These are phyloP conservation scores for Xestoiulus laeticollis DNA, from an alignment of 2,888 invertebrate genomes.

Conservation along the genomic window DNA sequence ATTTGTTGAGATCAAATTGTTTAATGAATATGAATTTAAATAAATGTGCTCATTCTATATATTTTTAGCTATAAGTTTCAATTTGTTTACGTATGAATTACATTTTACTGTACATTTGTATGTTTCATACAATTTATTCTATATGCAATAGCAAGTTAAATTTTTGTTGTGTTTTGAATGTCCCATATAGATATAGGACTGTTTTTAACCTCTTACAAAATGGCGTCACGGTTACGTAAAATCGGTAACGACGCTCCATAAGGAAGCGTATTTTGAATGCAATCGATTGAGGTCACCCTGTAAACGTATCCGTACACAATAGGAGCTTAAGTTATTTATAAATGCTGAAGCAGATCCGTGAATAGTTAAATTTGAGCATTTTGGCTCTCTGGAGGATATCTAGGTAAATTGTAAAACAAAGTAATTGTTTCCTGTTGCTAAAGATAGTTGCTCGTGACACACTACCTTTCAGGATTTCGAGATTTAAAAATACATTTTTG, in stretches of 20 bases:
- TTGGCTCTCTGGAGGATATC: conserved; percentile 23
- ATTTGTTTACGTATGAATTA: too few species aligned
- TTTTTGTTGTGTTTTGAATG: too few species aligned
- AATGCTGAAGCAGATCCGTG: neutral
- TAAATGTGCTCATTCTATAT: too few species aligned
- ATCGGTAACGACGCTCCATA: neutral
- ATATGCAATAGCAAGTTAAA: too few species aligned
- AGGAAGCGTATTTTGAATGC: neutral
- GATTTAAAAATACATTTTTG: neutral
- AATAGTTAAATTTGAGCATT: conserved; percentile 25
- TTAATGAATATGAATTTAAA: too few species aligned
- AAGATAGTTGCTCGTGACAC: conserved; percentile 34
- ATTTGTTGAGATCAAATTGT: too few species aligned
- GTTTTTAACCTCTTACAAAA: too few species aligned
- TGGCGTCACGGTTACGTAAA: too few species aligned
- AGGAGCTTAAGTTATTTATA: conserved; percentile 6
- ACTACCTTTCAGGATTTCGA: conserved; percentile 13
- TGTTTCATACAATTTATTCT: too few species aligned
- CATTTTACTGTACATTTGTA: too few species aligned
- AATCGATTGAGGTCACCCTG: neutral
- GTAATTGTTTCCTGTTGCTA: conserved; percentile 12
- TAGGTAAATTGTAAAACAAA: neutral
- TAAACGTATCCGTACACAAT: neutral
- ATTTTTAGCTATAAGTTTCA: too few species aligned
- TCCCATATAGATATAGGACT: too few species aligned